Conservation (phyloP, 2,888 invertebrate species). For the Lampropteryx suffumata region DNA sequence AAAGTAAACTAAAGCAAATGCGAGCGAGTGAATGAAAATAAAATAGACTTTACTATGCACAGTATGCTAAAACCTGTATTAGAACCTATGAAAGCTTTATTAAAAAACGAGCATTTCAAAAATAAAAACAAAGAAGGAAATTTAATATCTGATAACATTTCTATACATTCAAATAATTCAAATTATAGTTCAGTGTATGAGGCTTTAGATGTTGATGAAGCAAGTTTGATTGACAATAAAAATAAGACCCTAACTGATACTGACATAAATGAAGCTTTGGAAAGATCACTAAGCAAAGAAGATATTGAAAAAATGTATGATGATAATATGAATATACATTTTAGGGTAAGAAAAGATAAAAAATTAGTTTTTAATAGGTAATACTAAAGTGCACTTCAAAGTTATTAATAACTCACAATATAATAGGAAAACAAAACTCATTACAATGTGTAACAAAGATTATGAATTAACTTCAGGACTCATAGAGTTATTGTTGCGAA, state of each 20-base stretch:
- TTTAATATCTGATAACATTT: too few relatives aligned
- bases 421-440: not conserved
- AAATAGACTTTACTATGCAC: not conserved
- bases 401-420: not conserved
- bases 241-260: not conserved
- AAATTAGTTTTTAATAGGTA: not conserved
- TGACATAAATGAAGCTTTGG: not conserved
- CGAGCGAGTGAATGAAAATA: not conserved
- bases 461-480: constrained; percentile 1
- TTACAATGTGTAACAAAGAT: not conserved
- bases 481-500: not conserved
- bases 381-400: not conserved
- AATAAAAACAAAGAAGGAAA: not conserved
- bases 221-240: not conserved
- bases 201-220: not conserved
- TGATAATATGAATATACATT: not conserved
- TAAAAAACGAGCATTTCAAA: not conserved
- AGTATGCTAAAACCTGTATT: constrained; percentile 1
- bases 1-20: constrained; percentile 2
- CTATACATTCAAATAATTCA: not conserved
- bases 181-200: not conserved
- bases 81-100: not conserved
- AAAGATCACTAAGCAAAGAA: not conserved
- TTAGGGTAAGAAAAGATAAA: not conserved
- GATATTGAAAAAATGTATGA: not conserved